Evolutionary conservation across 2,888 invertebrate species (phyloP), one percentile per base, ranked within the genome.

Genomic region (Chydorus sphaericus): DNA sequence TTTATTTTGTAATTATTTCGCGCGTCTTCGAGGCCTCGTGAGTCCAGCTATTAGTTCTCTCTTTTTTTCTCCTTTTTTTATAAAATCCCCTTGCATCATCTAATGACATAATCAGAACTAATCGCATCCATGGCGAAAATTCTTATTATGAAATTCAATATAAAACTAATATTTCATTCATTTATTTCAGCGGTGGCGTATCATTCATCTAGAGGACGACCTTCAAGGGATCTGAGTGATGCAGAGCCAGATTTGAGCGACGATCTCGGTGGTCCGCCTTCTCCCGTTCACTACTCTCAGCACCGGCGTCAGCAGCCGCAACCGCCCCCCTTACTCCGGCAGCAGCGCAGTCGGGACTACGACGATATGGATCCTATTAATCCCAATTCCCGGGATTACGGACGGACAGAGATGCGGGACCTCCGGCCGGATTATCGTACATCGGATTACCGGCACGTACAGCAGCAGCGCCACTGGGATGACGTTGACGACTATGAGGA

Each of bases 191-290:
- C 20, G n/a, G 52, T 36, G 26, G 31, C 52, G 2, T 52, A 52
- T 37, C 52, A 52, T 36, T 52, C 52, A 23, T 18, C 52, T 4
- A 18, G 52, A 52, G 52, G 52, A 20, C 52, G 52, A 18, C 33
- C 33, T 11, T 52, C 52, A 37, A 33, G 52, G 26, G 23, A 23
- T 31, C n/a, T n/a, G n/a, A 36, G 31, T 36, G 52, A 52, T 14
- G 52, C 10, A 18, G 52, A 52, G 18, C 44, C 10, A 14, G 52
- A 52, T 10, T n/a, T n/a, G n/a, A n/a, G n/a, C n/a, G 52, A 52
- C 8, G 52, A 52, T n/a, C 16, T 52, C 36, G 33, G 33, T 37
- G 23, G 18, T 5, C 36, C 52, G n/a, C 52, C 52, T 33, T 20
- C 28, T 23, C 44, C 44, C 10, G 26, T 28, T 26, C 44, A 44